Conservation (phyloP, 35 echinoderm and acorn worm species). For the Nesometra sesokonis region DNA sequence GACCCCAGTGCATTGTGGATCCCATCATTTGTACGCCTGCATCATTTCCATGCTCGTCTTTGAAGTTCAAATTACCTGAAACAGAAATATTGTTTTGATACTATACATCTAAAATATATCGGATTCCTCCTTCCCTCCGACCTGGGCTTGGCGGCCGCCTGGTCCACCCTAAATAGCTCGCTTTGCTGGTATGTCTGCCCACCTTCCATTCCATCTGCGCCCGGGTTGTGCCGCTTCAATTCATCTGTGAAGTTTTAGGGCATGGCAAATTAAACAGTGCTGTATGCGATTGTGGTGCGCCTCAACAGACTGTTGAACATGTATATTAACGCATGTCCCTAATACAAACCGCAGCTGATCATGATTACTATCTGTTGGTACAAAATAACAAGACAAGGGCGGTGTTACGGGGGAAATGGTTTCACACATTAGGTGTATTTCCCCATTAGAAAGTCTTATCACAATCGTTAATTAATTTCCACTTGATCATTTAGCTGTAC, state of each 20-base stretch:
- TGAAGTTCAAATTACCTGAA: neutral
- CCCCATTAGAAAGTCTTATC: too few species aligned
- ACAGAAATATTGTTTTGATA: neutral
- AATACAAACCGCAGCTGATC: neutral
- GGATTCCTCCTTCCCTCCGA: neutral
- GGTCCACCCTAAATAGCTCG: neutral
- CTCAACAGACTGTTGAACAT: too few species aligned
- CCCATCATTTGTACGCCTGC: slow-evolving; percentile 2
- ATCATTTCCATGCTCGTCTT: neutral
- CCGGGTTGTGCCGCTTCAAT: neutral
- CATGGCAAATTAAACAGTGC: neutral
- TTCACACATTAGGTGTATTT: too few species aligned
- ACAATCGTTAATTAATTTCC: too few species aligned
- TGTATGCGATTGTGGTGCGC: neutral
- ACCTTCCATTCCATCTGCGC: neutral
- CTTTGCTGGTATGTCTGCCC: neutral
- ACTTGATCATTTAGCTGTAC: too few species aligned
- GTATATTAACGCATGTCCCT: too few species aligned
- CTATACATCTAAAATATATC: neutral
- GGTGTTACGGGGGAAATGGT: too few species aligned
- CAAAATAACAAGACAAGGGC: too few species aligned
- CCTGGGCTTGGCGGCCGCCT: neutral
- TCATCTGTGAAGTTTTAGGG: neutral
- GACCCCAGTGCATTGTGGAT: slow-evolving; percentile 20
- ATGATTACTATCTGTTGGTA: too few species aligned